These are phyloP conservation scores for Momotus momota DNA, from an alignment of 2,797 vertebrate genomes.

Conservation along the genomic window DNA sequence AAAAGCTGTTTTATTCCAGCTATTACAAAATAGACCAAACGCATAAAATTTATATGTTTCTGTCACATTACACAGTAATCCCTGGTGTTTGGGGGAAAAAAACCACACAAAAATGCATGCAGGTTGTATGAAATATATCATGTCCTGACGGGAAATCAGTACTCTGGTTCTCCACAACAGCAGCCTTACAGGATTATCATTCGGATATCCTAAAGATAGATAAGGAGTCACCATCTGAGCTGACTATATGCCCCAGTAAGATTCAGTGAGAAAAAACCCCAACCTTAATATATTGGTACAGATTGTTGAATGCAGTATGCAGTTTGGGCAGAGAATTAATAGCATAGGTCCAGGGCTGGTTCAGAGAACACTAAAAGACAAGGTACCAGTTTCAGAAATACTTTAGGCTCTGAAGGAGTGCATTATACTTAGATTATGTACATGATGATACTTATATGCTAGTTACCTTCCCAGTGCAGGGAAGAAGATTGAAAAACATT, in stretches of 20 bases:
- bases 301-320: neutral
- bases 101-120: neutral
- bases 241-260: neutral
- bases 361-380: neutral
- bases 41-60: neutral
- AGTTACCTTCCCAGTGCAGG: neutral
- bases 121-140: neutral
- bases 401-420: neutral
- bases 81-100: neutral
- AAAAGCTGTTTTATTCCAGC: neutral
- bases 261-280: neutral
- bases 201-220: neutral
- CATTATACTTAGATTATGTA: neutral
- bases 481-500: neutral
- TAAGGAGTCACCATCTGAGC: neutral
- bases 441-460: neutral
- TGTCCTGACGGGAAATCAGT: neutral
- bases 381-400: neutral
- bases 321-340: neutral
- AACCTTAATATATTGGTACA: neutral
- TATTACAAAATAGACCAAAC: neutral
- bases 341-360: neutral
- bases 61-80: neutral
- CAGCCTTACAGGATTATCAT: neutral
- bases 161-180: neutral